A percentile compares a stretch with the other conserved stretches of the same genome.
Evolutionary conservation across 1,140 invertebrate species (phyloP).

Genomic region (Whitmania pigra): DNA sequence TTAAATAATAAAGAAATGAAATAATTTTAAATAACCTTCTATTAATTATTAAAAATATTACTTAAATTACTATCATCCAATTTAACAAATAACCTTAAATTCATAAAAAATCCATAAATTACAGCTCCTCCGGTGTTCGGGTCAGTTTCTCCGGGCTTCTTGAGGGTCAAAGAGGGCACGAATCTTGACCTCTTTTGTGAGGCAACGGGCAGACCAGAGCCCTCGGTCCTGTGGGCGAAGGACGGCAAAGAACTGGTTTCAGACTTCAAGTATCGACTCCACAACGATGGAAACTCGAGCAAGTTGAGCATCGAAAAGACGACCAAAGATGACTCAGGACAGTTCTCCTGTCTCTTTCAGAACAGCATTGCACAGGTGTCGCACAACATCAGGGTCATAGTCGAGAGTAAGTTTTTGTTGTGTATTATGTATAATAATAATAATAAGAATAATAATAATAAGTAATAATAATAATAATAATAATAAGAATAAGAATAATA

Average conservation of each 20-base stretch:
- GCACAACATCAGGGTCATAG: slow-evolving; percentile 81
- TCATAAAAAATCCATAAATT: too few species aligned
- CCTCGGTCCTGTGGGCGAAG: slow-evolving; percentile 32
- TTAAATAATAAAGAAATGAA: too few species aligned
- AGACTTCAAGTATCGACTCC: slow-evolving; percentile 23
- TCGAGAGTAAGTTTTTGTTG: slow-evolving; percentile 59
- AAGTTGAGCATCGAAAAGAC: slow-evolving; percentile 63
- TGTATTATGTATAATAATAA: background rate
- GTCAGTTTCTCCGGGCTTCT: slow-evolving; percentile 28
- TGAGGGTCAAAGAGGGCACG: slow-evolving; percentile 49
- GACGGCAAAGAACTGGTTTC: slow-evolving; percentile 27
- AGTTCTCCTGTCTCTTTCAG: slow-evolving; percentile 82
- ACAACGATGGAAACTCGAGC: slow-evolving; percentile 26
- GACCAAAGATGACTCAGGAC: slow-evolving; percentile 78
- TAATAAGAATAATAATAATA: background rate
- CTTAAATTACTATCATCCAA: too few species aligned
- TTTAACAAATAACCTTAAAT: too few species aligned
- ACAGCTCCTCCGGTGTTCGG: slow-evolving; percentile 33
- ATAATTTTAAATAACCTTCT: too few species aligned
- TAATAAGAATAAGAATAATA: background rate
- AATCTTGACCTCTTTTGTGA: slow-evolving; percentile 87
- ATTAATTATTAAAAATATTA: too few species aligned
- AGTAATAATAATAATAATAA: background rate
- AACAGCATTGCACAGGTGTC: slow-evolving; percentile 87
- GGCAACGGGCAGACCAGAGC: slow-evolving; percentile 62